A percentile compares a stretch with the other conserved stretches of the same genome.
These are phyloP conservation scores for Tragelaphus scriptus DNA, from an alignment of 2,113 vertebrate species.

Conservation along the genomic window DNA sequence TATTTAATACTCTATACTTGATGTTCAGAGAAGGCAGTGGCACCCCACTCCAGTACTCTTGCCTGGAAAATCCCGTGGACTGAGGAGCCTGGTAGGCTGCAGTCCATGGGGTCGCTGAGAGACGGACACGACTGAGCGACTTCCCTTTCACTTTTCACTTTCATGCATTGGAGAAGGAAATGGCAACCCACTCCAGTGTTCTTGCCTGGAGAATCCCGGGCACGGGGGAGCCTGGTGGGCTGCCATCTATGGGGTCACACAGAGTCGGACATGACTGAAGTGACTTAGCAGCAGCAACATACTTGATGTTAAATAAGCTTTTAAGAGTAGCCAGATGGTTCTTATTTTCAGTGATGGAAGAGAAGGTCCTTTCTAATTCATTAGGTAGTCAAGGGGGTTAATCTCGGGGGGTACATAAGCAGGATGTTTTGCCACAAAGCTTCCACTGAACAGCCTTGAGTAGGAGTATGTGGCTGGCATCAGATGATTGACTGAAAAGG, in stretches of 20 bases:
- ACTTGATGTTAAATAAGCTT: conserved; percentile 19
- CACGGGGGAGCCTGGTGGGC: too few species aligned
- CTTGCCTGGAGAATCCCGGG: too few species aligned
- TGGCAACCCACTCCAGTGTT: too few species aligned
- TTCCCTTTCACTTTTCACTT: too few species aligned
- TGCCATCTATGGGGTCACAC: too few species aligned
- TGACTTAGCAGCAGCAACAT: not conserved
- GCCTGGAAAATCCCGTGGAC: too few species aligned
- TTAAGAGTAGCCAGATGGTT: not conserved
- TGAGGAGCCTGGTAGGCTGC: too few species aligned
- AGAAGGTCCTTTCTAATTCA: not conserved
- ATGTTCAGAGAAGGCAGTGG: not conserved
- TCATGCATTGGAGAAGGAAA: too few species aligned
- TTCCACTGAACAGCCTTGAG: not conserved
- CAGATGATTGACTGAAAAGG: not conserved
- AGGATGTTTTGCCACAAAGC: not conserved
- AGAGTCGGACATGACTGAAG: too few species aligned
- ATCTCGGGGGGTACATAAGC: not conserved
- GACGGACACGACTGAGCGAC: too few species aligned
- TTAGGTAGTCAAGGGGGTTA: not conserved
- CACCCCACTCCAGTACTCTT: too few species aligned
- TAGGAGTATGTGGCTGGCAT: not conserved
- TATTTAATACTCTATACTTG: conserved; percentile 20
- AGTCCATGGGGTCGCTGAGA: too few species aligned
- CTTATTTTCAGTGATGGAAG: not conserved